Percentiles rank a stretch among this genome's conserved stretches.
Evolutionary conservation across 2,797 vertebrate species (phyloP).

Genomic region (Muraenolepis orangiensis): DNA sequence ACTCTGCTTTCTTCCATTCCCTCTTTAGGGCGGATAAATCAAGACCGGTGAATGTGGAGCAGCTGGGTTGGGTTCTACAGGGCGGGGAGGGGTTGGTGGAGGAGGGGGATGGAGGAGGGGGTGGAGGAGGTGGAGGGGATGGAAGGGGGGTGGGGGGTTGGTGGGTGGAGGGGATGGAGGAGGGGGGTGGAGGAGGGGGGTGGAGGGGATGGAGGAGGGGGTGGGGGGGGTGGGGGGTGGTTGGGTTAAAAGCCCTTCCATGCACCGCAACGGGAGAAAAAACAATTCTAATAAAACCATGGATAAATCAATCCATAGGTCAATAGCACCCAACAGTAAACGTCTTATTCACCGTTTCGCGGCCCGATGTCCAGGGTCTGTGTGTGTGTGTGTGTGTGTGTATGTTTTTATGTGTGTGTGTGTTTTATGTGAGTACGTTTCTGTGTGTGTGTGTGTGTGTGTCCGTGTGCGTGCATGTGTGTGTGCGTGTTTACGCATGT

Average conservation of each 20-base stretch:
- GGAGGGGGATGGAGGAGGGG: slow-evolving; percentile 16
- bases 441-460: too few relatives aligned
- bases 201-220: slow-evolving; percentile 17
- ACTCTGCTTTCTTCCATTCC: slow-evolving; percentile 47
- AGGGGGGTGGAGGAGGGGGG: slow-evolving; percentile 19
- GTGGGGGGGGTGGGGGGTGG: slow-evolving; percentile 18
- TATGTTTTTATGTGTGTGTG: too few relatives aligned
- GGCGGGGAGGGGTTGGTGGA: slow-evolving; percentile 19
- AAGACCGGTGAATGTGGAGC: slow-evolving; percentile 35
- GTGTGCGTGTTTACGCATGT: too few relatives aligned
- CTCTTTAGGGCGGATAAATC: slow-evolving; percentile 62
- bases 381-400: neutral
- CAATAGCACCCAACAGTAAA: slow-evolving; percentile 59
- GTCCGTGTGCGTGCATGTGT: too few relatives aligned
- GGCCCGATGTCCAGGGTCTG: slow-evolving; percentile 35
- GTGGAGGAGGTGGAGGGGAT: too few relatives aligned
- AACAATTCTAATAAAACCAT: slow-evolving; percentile 53
- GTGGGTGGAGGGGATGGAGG: slow-evolving; percentile 21
- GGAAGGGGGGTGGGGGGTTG: slow-evolving; percentile 16
- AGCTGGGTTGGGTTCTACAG: slow-evolving; percentile 23
- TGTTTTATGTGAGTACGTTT: too few relatives aligned
- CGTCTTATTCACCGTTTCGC: slow-evolving; percentile 29
- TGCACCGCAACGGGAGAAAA: slow-evolving; percentile 19
- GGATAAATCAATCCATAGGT: slow-evolving; percentile 60
- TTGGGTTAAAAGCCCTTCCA: slow-evolving; percentile 35